Evolutionary conservation across 1,140 invertebrate genomes (phyloP).

Genomic region (Camponotus vicinus): DNA sequence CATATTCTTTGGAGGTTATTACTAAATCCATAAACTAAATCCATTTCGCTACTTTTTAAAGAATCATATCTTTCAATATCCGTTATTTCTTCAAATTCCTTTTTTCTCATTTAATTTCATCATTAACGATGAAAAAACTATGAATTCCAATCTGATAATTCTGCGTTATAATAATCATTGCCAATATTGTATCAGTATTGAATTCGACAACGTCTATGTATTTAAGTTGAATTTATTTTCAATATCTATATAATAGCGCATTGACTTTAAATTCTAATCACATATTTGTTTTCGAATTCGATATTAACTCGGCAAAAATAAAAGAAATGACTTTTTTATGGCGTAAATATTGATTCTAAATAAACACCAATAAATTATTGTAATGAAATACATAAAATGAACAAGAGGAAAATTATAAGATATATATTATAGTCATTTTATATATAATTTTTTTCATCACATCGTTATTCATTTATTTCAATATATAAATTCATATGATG

Average conservation of each 20-base stretch:
- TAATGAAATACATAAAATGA: background rate
- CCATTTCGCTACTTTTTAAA: constrained; percentile 2
- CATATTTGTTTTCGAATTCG: background rate
- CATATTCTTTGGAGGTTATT: background rate
- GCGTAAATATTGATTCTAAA: too few species aligned
- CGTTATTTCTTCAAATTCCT: background rate
- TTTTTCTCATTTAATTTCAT: constrained; percentile 14
- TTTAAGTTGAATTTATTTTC: constrained; percentile 13
- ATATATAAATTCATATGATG: background rate
- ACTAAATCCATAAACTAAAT: constrained; percentile 3
- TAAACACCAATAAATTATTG: background rate
- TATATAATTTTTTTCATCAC: background rate
- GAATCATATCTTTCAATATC: background rate
- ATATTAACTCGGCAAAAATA: constrained; percentile 7
- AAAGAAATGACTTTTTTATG: background rate
- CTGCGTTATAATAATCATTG: background rate
- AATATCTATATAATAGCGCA: too few species aligned
- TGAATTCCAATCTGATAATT: background rate
- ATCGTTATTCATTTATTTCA: background rate
- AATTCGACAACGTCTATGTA: background rate
- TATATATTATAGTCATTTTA: too few species aligned
- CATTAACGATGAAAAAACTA: background rate
- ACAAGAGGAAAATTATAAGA: background rate
- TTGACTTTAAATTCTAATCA: background rate
- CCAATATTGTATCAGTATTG: background rate